phyloP scores from a whole-genome alignment of 2,113 vertebrate genomes.

The Stegostoma tigrinum region DNA sequence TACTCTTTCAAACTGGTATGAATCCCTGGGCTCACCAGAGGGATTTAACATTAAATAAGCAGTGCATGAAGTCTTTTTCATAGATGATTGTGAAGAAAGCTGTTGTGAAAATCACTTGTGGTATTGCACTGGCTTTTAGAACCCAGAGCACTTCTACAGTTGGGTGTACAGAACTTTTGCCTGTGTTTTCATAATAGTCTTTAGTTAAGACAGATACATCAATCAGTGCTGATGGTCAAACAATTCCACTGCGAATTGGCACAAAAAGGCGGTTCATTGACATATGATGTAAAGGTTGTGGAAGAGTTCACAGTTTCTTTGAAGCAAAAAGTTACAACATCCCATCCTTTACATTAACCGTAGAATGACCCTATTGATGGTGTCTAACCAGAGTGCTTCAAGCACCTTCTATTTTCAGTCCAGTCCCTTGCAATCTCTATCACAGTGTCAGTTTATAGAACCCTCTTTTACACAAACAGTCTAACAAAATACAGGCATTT shows the following conservation, averaged over 20 bases:
- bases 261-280: not conserved
- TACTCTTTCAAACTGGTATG: not conserved
- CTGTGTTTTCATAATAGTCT: not conserved
- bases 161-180: not conserved
- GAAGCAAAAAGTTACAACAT: not conserved
- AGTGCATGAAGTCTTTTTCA: not conserved
- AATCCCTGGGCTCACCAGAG: not conserved
- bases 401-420: not conserved
- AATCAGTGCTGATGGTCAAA: not conserved
- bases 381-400: not conserved
- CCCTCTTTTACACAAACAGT: not conserved
- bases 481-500: not conserved
- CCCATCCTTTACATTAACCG: not conserved
- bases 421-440: not conserved
- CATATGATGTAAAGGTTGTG: no score
- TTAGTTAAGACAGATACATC: not conserved
- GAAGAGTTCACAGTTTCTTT: not conserved
- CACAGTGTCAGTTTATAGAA: not conserved
- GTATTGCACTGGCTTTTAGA: not conserved
- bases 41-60: not conserved
- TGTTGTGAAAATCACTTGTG: not conserved
- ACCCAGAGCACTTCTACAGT: not conserved
- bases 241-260: not conserved
- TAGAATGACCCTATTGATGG: not conserved
- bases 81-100: not conserved